A percentile compares a stretch with the other conserved stretches of the same genome.
Evolutionary conservation across 2,888 invertebrate genomes (phyloP).

Genomic region (Strigamia transsilvanica): DNA sequence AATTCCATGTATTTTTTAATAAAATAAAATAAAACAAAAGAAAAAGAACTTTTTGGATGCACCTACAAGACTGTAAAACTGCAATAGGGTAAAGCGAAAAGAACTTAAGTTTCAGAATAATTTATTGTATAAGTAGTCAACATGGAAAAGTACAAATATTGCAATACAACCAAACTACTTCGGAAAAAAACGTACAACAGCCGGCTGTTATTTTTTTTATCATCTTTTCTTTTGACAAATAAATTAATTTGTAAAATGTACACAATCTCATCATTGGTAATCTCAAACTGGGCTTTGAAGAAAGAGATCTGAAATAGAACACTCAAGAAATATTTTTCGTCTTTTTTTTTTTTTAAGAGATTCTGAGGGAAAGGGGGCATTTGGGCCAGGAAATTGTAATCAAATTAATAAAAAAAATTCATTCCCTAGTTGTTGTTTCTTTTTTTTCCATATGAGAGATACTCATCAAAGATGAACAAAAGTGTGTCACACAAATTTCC

Average conservation of each 20-base stretch:
- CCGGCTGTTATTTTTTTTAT: conserved; percentile 53
- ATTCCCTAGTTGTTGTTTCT: conserved; percentile 70
- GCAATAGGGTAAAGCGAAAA: conserved; percentile 36
- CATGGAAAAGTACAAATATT: conserved; percentile 73
- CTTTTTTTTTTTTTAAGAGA: conserved; percentile 37
- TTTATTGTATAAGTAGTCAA: conserved; percentile 71
- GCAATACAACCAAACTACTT: conserved; percentile 67
- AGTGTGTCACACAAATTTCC: conserved; percentile 42
- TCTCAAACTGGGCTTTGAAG: conserved; percentile 51
- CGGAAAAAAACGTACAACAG: conserved; percentile 57
- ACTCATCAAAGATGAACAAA: conserved; percentile 31
- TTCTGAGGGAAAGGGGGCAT: conserved; percentile 41
- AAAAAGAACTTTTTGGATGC: conserved; percentile 35
- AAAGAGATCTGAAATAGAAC: conserved; percentile 49
- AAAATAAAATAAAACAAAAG: not conserved
- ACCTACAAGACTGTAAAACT: conserved; percentile 23
- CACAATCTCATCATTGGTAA: conserved; percentile 52
- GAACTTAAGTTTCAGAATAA: conserved; percentile 61
- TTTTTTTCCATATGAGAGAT: conserved; percentile 69
- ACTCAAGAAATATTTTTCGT: conserved; percentile 36
- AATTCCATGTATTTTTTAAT: conserved; percentile 15
- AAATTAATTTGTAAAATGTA: conserved; percentile 50
- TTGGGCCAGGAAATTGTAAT: conserved; percentile 51
- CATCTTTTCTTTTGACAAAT: conserved; percentile 48
- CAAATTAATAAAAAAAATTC: conserved; percentile 59